Percentiles rank a stretch among this genome's conserved stretches.
Conservation (phyloP, 2,888 invertebrate species). For the Ischnus inquisitorius region DNA sequence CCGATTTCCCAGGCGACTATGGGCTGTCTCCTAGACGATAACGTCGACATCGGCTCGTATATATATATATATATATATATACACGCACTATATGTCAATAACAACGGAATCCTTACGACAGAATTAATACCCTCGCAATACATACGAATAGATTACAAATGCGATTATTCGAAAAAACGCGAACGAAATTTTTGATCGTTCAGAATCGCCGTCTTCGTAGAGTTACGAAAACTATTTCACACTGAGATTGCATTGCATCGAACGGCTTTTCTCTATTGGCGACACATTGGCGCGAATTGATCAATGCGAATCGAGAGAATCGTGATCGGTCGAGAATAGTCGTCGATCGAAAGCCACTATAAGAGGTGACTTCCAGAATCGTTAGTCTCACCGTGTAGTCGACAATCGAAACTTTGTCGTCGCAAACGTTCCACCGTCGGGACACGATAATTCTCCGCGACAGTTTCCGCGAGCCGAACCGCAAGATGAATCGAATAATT, state of each 20-base stretch:
- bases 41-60: constrained; percentile 9
- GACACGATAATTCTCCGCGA: not conserved
- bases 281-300: not conserved
- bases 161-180: no score
- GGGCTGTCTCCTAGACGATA: constrained; percentile 1
- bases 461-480: constrained; percentile 7
- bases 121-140: no score
- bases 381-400: constrained; percentile 49
- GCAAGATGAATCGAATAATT: constrained; percentile 57
- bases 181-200: not conserved
- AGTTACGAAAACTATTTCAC: not conserved
- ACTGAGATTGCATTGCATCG: constrained; percentile 45
- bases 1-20: constrained; percentile 73
- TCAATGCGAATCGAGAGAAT: constrained; percentile 7
- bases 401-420: constrained; percentile 22
- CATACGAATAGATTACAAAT: no score
- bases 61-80: no score
- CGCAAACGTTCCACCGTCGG: not conserved
- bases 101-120: constrained; percentile 29
- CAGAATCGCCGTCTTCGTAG: not conserved
- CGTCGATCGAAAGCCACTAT: constrained; percentile 55
- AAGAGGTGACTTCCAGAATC: constrained; percentile 52
- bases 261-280: constrained; percentile 6
- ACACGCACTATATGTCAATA: not conserved
- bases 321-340: not conserved